phyloP scores from a whole-genome alignment of 2,113 vertebrate genomes.

The Deroptyus accipitrinus region DNA sequence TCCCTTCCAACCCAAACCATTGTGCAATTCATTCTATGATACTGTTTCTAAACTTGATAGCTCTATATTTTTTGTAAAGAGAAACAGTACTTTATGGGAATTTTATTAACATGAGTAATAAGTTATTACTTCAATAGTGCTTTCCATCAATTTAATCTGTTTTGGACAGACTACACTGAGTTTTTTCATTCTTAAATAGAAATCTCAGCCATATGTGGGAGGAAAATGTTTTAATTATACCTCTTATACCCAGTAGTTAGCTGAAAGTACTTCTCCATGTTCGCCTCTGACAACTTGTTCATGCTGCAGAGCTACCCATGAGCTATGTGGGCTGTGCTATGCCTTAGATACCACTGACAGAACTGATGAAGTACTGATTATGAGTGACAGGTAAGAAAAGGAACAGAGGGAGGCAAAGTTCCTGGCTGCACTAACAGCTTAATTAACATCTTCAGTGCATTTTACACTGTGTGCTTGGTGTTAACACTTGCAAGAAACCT shows the following conservation, averaged over 20 bases:
- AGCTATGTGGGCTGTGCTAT: not conserved
- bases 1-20: not conserved
- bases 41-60: not conserved
- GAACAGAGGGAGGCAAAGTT: not conserved
- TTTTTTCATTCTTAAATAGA: not conserved
- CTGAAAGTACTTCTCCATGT: not conserved
- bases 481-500: not conserved
- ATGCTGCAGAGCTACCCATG: not conserved
- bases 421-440: not conserved
- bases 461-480: not conserved
- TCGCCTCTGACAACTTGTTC: not conserved
- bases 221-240: not conserved
- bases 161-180: not conserved
- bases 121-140: not conserved
- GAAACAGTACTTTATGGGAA: too few species aligned
- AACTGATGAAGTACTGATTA: not conserved
- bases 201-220: not conserved
- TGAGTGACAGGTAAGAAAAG: not conserved
- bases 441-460: not conserved
- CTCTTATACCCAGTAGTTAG: not conserved
- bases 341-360: too few species aligned
- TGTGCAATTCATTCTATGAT: not conserved
- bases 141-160: not conserved
- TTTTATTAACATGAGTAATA: too few species aligned
- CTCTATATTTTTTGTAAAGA: not conserved